A percentile compares a stretch with the other conserved stretches of the same genome.
Evolutionary conservation across 1,140 invertebrate genomes (phyloP).

Genomic region (Microvelia longipes): DNA sequence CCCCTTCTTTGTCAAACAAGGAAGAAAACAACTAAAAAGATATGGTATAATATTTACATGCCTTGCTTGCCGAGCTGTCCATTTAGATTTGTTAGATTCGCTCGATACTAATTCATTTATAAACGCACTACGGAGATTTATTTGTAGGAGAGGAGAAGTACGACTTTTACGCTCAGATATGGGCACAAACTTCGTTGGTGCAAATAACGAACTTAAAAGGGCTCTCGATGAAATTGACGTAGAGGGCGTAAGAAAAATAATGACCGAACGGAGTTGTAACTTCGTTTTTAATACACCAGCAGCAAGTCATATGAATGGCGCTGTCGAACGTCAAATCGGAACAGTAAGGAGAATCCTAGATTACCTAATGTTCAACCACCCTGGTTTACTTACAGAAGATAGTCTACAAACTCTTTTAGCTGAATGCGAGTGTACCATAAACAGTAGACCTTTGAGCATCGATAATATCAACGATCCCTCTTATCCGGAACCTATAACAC

Average conservation of each 20-base stretch:
- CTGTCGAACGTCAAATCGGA: background rate
- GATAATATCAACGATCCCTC: background rate
- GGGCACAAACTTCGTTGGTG: background rate
- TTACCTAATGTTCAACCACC: background rate
- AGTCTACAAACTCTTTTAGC: background rate
- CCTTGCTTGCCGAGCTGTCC: too few species aligned
- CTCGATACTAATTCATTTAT: too few species aligned
- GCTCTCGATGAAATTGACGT: background rate
- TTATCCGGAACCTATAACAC: background rate
- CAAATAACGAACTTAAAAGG: background rate
- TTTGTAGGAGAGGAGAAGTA: background rate
- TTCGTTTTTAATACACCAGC: background rate
- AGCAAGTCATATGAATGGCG: background rate
- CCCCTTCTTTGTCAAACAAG: too few species aligned
- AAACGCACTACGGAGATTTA: too few species aligned
- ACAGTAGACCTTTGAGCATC: background rate
- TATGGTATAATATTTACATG: too few species aligned
- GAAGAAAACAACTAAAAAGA: too few species aligned
- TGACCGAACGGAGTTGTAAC: background rate
- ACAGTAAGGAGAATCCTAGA: background rate
- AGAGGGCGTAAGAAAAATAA: background rate
- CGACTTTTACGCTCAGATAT: background rate
- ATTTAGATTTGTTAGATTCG: too few species aligned
- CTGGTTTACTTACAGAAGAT: background rate
- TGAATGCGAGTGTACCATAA: background rate